Conservation (phyloP, 2,797 vertebrate species). For the Nannoperca obscura region DNA sequence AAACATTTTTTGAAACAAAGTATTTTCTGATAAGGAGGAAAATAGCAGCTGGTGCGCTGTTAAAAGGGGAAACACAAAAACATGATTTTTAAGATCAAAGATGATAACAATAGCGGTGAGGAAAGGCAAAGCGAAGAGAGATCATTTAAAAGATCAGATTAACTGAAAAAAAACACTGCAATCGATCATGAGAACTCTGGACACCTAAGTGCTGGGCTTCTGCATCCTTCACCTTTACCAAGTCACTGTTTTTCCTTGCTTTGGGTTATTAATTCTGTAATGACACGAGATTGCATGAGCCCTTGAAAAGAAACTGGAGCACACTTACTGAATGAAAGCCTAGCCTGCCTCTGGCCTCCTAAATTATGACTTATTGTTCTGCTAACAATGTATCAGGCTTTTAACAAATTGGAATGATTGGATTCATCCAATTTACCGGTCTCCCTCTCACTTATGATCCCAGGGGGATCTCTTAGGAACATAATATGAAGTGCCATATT, state of each 20-base stretch:
- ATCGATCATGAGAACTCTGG: constrained; percentile 58
- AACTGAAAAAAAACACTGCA: constrained; percentile 41
- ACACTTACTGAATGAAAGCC: constrained; percentile 70
- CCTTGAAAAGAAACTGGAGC: constrained; percentile 75
- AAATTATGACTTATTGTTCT: constrained; percentile 82
- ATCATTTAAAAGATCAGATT: constrained; percentile 74
- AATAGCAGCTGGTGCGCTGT: constrained; percentile 49
- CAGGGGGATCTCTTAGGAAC: constrained; percentile 65
- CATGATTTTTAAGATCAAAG: constrained; percentile 60
- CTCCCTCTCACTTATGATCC: constrained; percentile 68
- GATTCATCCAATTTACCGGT: constrained; percentile 74
- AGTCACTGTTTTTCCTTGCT: constrained; percentile 51
- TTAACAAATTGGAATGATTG: constrained; percentile 82
- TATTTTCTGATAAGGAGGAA: constrained; percentile 73
- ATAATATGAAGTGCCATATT: constrained; percentile 77
- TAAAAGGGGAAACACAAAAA: constrained; percentile 60
- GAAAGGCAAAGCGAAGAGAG: constrained; percentile 49
- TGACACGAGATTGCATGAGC: constrained; percentile 70
- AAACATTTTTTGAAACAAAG: constrained; percentile 55
- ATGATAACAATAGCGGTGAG: constrained; percentile 52
- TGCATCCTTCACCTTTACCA: constrained; percentile 52
- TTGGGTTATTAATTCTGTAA: constrained; percentile 78
- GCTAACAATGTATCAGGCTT: constrained; percentile 76
- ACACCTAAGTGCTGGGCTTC: constrained; percentile 46
- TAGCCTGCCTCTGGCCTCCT: constrained; percentile 58